Conservation (phyloP, 2,888 invertebrate species). For the Troides helena region DNA sequence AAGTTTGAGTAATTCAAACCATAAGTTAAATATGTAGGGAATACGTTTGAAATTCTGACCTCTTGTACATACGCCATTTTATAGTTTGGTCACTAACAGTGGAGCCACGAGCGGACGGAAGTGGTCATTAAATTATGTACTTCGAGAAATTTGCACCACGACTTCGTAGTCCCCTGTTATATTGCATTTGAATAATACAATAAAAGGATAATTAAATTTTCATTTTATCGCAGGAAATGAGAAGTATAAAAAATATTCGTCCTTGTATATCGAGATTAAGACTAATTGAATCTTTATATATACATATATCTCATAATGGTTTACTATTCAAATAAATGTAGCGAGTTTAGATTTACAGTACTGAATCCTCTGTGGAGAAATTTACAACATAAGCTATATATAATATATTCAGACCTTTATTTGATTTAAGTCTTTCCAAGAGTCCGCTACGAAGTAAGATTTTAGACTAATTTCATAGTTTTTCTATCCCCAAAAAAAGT, state of each 20-base stretch:
- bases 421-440: too few relatives aligned
- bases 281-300: neutral
- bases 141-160: constrained; percentile 47
- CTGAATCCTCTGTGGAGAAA: too few relatives aligned
- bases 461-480: too few relatives aligned
- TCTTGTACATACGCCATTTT: constrained; percentile 30
- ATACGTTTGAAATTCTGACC: constrained; percentile 23
- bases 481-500: too few relatives aligned
- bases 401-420: too few relatives aligned
- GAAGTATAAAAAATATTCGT: neutral
- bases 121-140: constrained; percentile 55
- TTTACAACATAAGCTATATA: too few relatives aligned
- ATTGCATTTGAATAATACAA: constrained; percentile 28
- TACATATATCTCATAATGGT: too few relatives aligned
- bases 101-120: constrained; percentile 38
- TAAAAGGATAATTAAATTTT: constrained; percentile 24
- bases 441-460: too few relatives aligned
- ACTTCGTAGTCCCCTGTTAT: constrained; percentile 28
- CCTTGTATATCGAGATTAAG: neutral
- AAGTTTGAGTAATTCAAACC: constrained; percentile 27
- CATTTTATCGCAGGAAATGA: constrained; percentile 9
- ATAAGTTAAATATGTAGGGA: constrained; percentile 32
- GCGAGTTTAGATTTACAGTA: too few relatives aligned
- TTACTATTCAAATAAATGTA: too few relatives aligned
- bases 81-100: constrained; percentile 43